Base-by-base conservation (phyloP, 2,797 vertebrate genomes). In the Steatocranus sp. region DNA sequence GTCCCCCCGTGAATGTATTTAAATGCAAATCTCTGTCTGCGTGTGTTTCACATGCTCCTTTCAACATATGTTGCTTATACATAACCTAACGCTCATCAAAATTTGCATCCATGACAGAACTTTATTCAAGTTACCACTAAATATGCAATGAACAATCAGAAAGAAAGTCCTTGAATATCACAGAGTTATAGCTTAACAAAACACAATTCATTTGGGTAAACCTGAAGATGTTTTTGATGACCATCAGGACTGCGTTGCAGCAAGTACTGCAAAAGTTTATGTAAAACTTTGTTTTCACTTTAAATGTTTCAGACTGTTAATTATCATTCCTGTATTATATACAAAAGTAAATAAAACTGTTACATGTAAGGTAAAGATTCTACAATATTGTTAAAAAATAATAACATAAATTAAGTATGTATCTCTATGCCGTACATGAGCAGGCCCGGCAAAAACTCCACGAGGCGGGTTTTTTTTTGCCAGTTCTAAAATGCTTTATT, bases 401-500 rank as follows among this genome's bases (percentile, higher is more conserved):
- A 32, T 58, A 32, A 11, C 17, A 58, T n/a, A 7, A 34, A 61
- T 34, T 61, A 61, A 61, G 30, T 36, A 63, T 61, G 6, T 34
- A 36, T 61, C 18, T 61, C 18, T 63, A 3, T 20, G 58, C 18
- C 3, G 0, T 63, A 36, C 58, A 63, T 12, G 32, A 36, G 32
- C 53, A 30, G 14, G 53, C 27, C 8, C 0, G 0, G 27, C 27
- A 18, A 56, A 34, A 34, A 20, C 32, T 61, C 11, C 18, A 11
- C 0, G 6, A n/a, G 1, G 56, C 0, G 1, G n/a, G n/a, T n/a
- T n/a, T 0, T 11, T 34, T 32, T 61, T 61, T 61, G 30, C 30
- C 17, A 61, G 10, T 61, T 61, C 58, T 36, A 20, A 63, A 36
- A 63, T 38, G n/a, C 7, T 63, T 61, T 34, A 61, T n/a, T 61